A percentile compares a stretch with the other conserved stretches of the same genome.
phyloP scores from a whole-genome alignment of 23 tunicate species.

The Ascidia mentula region DNA sequence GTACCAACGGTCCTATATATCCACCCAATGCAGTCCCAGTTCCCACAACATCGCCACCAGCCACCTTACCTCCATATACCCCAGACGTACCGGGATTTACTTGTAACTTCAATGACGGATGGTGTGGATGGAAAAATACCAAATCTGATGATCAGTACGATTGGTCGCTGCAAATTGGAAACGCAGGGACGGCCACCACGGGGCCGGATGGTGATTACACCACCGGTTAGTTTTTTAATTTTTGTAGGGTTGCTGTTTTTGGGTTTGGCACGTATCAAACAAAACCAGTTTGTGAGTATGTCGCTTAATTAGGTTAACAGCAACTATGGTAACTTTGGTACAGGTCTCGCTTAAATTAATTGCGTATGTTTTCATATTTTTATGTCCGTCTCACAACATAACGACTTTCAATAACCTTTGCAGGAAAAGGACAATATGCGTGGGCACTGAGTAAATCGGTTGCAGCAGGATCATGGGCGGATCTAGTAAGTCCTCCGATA shows the following conservation, averaged over 20 bases:
- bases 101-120: conserved; percentile 40
- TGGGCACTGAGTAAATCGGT: conserved; percentile 33
- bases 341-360: not conserved
- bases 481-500: conserved; percentile 34
- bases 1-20: conserved; percentile 33
- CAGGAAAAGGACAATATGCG: conserved; percentile 57
- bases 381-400: no score
- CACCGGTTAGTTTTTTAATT: no score
- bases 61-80: conserved; percentile 11
- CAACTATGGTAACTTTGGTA: not conserved
- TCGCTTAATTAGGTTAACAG: not conserved
- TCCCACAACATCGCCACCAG: conserved; percentile 41
- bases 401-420: no score
- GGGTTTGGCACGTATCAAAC: no score
- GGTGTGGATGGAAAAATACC: conserved; percentile 53
- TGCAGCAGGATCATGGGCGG: not conserved
- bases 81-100: conserved; percentile 52
- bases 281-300: no score
- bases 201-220: conserved; percentile 61
- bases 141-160: conserved; percentile 26
- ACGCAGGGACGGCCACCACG: conserved; percentile 10
- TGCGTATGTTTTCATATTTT: not conserved
- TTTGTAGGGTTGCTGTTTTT: no score
- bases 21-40: conserved; percentile 50
- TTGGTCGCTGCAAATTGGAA: conserved; percentile 22